These are phyloP conservation scores for Exaiptasia diaphana DNA, from an alignment of 64 coral and sea anemone species.

Conservation along the genomic window DNA sequence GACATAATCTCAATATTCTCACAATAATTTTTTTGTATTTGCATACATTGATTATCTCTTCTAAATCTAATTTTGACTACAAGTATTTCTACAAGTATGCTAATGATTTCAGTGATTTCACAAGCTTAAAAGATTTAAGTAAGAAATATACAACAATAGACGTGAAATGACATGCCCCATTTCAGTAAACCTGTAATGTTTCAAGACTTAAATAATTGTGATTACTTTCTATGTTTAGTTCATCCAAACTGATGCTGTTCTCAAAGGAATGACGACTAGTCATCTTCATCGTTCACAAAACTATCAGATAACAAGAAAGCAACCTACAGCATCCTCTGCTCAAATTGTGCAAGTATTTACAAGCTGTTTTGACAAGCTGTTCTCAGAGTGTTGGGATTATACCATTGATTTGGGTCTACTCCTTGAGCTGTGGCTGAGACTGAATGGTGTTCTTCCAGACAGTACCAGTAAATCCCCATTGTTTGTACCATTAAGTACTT, in stretches of 20 bases:
- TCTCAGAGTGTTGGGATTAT: neutral
- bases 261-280: conserved; percentile 25
- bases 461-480: neutral
- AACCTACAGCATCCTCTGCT: neutral
- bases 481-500: neutral
- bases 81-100: too few relatives aligned
- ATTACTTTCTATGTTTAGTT: neutral
- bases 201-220: too few relatives aligned
- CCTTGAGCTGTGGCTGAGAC: conserved; percentile 42
- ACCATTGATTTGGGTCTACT: conserved; percentile 28
- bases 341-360: neutral
- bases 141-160: too few relatives aligned
- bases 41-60: too few relatives aligned
- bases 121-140: too few relatives aligned
- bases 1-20: too few relatives aligned
- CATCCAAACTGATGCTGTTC: conserved; percentile 40
- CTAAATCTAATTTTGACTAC: too few relatives aligned
- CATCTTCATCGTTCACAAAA: neutral
- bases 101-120: too few relatives aligned
- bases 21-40: too few relatives aligned
- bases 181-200: too few relatives aligned
- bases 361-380: conserved; percentile 30
- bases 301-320: neutral
- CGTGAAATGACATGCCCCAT: too few relatives aligned
- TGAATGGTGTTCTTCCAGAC: neutral